Evolutionary conservation across 2,113 vertebrate species (phyloP), one percentile per base, ranked within the genome.

Genomic region (Psettodes erumei): DNA sequence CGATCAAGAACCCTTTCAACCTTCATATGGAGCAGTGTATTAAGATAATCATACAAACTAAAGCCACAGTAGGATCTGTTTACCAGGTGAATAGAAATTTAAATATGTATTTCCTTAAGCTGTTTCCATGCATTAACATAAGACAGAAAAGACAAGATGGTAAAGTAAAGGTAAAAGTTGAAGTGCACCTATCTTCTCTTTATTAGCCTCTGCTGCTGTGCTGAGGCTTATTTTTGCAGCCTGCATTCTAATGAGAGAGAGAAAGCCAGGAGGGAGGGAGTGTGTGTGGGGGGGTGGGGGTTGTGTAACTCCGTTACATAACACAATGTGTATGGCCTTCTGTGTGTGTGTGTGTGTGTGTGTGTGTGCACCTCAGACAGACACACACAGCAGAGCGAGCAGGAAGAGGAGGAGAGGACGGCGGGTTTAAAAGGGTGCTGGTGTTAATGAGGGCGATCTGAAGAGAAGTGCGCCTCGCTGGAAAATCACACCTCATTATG

Each of bases 221-320:
- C 67, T 25, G 47, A 75, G 78, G 81, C 80, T 86, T 79, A 81
- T 83, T 91, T n/a, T 83, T 85, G 77, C 87, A 69, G 87, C 56
- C 87, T 89, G 86, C 86, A 89, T 91, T 82, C 86, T 91, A 93
- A 91, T 91, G 82, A 90, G 84, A 73, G 59, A 66, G 62, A 68
- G 62, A 60, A 33, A 62, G 54, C 21, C 40, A 64, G 66, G 61
- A 67, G 23, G 63, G 77, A 75, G 68, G 48, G 59, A 47, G 64
- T 23, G 59, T 38, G 59, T 32, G 59, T 30, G 72, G 79, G 53
- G 40, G 55, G 32, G 16, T 60, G 83, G 71, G 66, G 64, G 70
- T 91, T 92, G 86, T 86, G 89, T 91, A 91, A 92, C 90, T 19
- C 37, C 55, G 76, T 92, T 92, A 92, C 79, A 86, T 91, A 92